Percentiles rank a stretch among this genome's conserved stretches.
These are phyloP conservation scores for Gastracanthus pulcherrimus DNA, from an alignment of 2,888 invertebrate species.

Conservation along the genomic window DNA sequence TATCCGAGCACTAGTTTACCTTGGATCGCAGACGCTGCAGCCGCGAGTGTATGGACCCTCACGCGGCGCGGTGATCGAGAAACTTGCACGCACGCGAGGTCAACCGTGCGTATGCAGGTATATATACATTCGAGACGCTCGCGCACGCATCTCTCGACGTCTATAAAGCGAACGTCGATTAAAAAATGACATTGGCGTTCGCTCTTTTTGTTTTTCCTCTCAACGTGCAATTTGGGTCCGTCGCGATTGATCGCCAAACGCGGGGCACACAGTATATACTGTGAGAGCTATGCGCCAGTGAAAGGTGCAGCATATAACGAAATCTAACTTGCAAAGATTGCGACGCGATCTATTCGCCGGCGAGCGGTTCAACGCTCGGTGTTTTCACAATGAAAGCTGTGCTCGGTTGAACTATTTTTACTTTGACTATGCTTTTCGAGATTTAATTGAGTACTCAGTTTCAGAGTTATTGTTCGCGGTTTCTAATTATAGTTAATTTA, in stretches of 20 bases:
- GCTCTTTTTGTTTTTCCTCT: too few species aligned
- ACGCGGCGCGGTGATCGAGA: background rate
- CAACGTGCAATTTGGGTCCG: background rate
- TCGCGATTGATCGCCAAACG: background rate
- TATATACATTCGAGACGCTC: too few species aligned
- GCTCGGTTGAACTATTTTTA: background rate
- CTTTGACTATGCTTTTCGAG: background rate
- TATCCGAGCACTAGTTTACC: slow-evolving; percentile 21
- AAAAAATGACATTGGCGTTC: too few species aligned
- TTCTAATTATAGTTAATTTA: too few species aligned
- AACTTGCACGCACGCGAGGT: background rate
- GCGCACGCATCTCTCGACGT: too few species aligned
- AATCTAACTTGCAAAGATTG: background rate
- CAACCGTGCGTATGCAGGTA: background rate
- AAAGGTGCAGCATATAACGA: background rate
- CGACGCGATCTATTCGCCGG: background rate
- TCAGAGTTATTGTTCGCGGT: too few species aligned
- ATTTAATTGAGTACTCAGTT: too few species aligned
- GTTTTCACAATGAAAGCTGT: background rate
- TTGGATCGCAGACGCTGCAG: slow-evolving; percentile 19
- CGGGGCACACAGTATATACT: too few species aligned
- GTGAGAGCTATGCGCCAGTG: too few species aligned
- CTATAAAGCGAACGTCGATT: too few species aligned
- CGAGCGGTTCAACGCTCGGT: background rate
- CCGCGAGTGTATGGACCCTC: background rate